These are phyloP conservation scores for Bradypodion ventrale DNA, from an alignment of 2,797 vertebrate genomes.

Conservation along the genomic window DNA sequence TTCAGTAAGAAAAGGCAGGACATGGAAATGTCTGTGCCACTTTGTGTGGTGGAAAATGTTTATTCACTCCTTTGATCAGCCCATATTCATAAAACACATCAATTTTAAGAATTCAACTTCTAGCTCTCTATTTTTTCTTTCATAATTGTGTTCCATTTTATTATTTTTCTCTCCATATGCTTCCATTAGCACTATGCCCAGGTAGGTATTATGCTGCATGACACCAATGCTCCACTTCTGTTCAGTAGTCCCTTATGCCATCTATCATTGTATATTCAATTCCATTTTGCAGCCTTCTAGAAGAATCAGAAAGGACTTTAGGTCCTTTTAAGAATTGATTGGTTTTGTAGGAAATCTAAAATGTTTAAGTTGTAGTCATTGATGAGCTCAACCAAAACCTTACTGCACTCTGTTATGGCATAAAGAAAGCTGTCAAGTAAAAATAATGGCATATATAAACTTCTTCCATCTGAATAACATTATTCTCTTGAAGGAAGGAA, in stretches of 20 bases:
- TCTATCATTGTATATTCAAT: constrained; percentile 53
- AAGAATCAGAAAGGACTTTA: neutral
- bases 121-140: constrained; percentile 50
- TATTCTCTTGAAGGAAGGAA: neutral
- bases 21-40: neutral
- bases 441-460: neutral
- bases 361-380: neutral
- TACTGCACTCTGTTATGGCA: neutral
- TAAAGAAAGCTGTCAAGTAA: neutral
- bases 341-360: constrained; percentile 27
- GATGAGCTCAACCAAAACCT: neutral
- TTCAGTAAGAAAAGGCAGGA: constrained; percentile 25
- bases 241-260: constrained; percentile 37
- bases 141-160: constrained; percentile 69
- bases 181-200: constrained; percentile 82
- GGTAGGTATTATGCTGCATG: constrained; percentile 81
- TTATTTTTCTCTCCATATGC: constrained; percentile 74
- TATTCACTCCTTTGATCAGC: neutral
- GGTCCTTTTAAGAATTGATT: constrained; percentile 29
- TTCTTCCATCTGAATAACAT: neutral
- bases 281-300: constrained; percentile 51
- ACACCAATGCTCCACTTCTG: constrained; percentile 25
- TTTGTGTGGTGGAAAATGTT: constrained; percentile 27
- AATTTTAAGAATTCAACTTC: constrained; percentile 39
- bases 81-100: constrained; percentile 26